phyloP scores from a whole-genome alignment of 1,140 invertebrate species.

The Sycophaga agraensis region DNA sequence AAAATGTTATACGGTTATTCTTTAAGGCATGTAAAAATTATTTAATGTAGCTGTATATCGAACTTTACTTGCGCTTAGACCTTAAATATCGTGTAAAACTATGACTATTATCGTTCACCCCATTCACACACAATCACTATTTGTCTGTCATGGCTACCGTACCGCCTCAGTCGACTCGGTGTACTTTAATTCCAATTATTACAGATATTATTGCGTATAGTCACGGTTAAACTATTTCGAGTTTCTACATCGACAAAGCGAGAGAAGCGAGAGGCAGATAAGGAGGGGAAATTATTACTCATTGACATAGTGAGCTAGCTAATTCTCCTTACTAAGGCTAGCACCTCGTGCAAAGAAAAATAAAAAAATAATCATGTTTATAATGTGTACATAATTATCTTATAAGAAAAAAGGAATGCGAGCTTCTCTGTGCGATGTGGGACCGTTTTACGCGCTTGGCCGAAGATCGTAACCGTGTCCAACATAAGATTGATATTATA shows the following conservation, averaged over 20 bases:
- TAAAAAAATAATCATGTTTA: slow-evolving; percentile 27
- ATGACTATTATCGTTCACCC: slow-evolving; percentile 29
- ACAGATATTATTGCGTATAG: slow-evolving; percentile 26
- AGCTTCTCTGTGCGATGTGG: slow-evolving; percentile 2
- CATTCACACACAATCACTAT: slow-evolving; percentile 22
- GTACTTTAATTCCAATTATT: slow-evolving; percentile 13
- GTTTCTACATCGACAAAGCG: slow-evolving; percentile 17
- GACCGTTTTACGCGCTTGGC: too few species aligned
- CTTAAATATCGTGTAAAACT: slow-evolving; percentile 32
- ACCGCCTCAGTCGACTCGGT: not conserved
- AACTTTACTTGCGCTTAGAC: slow-evolving; percentile 35
- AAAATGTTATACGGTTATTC: slow-evolving; percentile 42
- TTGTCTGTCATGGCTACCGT: slow-evolving; percentile 25
- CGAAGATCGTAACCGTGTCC: too few species aligned
- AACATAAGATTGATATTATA: too few species aligned
- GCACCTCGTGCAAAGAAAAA: slow-evolving; percentile 3
- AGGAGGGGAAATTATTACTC: not conserved
- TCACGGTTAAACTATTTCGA: slow-evolving; percentile 16
- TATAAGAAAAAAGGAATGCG: slow-evolving; percentile 28
- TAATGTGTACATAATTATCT: slow-evolving; percentile 35
- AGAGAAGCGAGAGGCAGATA: not conserved
- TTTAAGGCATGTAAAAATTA: slow-evolving; percentile 44
- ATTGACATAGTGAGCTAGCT: too few species aligned
- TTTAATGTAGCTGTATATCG: slow-evolving; percentile 46
- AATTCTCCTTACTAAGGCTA: too few species aligned